Evolutionary conservation across 2,888 invertebrate species (phyloP).

Genomic region (Xanthia icteritia): DNA sequence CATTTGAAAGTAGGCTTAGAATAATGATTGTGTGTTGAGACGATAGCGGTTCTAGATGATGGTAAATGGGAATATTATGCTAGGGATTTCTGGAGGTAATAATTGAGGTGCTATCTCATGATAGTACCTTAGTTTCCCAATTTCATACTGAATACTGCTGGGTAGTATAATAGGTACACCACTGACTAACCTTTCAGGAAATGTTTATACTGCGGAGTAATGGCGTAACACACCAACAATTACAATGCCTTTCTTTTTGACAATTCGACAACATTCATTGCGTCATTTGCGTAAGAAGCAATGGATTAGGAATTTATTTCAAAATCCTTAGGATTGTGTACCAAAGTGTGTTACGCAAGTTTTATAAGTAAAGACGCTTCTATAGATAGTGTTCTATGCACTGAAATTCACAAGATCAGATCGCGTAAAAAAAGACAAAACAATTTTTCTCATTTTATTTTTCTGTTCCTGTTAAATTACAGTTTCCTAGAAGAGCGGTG

Average conservation of each 20-base stretch:
- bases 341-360: no score
- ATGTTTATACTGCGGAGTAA: background rate
- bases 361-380: background rate
- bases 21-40: background rate
- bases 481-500: no score
- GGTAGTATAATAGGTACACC: no score
- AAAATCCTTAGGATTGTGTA: no score
- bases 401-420: background rate
- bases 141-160: background rate
- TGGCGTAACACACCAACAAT: no score
- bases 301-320: no score
- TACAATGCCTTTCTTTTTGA: no score
- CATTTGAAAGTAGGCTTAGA: background rate
- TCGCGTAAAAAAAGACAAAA: background rate
- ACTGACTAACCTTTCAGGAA: no score
- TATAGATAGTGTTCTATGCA: background rate
- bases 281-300: no score
- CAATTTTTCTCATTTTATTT: background rate
- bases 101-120: background rate
- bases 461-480: background rate
- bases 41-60: no score
- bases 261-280: no score
- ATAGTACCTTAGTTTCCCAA: background rate
- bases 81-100: background rate
- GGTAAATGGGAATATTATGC: background rate